Evolutionary conservation across 2,888 invertebrate genomes (phyloP).

Genomic region (Macroteleia sp.): DNA sequence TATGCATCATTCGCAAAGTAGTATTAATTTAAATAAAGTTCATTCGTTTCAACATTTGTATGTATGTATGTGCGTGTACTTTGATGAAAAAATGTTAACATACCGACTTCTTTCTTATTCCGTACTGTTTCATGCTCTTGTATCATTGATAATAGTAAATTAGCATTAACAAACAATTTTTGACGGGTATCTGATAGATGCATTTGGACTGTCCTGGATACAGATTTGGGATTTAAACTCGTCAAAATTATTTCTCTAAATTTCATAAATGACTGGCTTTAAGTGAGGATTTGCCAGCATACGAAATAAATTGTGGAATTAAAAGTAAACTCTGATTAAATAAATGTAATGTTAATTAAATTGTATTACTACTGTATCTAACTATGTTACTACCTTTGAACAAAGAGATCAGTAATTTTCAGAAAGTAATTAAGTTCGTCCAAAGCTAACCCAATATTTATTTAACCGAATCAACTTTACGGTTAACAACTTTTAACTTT

Average conservation of each 20-base stretch:
- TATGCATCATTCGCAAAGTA: slow-evolving; percentile 36
- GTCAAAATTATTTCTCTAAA: slow-evolving; percentile 8
- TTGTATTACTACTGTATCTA: no score
- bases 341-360: no score
- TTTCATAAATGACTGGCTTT: neutral
- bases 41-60: slow-evolving; percentile 43
- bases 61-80: slow-evolving; percentile 44
- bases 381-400: no score
- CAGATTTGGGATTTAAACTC: slow-evolving; percentile 2
- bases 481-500: no score
- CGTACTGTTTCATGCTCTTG: slow-evolving; percentile 33
- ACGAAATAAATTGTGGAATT: no score
- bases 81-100: slow-evolving; percentile 43
- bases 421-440: no score
- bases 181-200: slow-evolving; percentile 79
- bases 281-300: no score
- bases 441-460: no score
- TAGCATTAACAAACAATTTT: slow-evolving; percentile 54
- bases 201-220: slow-evolving; percentile 23
- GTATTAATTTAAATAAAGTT: slow-evolving; percentile 16
- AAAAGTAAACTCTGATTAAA: no score
- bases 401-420: no score
- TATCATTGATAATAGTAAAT: slow-evolving; percentile 41
- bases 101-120: slow-evolving; percentile 43
- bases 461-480: no score